phyloP scores from a whole-genome alignment of 2,797 vertebrate genomes.

The Hypotaenidia philippensis region DNA sequence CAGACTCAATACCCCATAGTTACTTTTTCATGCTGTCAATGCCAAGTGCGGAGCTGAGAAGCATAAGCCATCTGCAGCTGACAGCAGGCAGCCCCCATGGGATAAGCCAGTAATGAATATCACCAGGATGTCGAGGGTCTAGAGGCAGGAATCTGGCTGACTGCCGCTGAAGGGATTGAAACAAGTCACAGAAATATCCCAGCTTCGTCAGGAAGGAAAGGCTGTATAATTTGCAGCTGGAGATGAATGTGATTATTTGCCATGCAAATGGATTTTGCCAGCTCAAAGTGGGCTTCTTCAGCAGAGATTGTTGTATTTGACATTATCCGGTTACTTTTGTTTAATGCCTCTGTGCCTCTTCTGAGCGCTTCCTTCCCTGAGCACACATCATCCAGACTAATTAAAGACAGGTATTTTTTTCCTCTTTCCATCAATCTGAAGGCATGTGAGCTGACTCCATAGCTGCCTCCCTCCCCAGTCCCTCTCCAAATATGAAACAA shows the following conservation, averaged over 20 bases:
- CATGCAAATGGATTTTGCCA: slow-evolving; percentile 46
- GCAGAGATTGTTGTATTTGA: slow-evolving; percentile 64
- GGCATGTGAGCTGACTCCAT: slow-evolving; percentile 13
- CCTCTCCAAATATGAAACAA: slow-evolving; percentile 44
- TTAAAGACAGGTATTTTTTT: slow-evolving; percentile 53
- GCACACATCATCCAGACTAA: slow-evolving; percentile 55
- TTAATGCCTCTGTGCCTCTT: slow-evolving; percentile 26
- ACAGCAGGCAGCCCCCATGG: background rate
- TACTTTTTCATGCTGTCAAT: background rate
- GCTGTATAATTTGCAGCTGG: slow-evolving; percentile 70
- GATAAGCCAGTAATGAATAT: background rate
- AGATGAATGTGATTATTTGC: slow-evolving; percentile 67
- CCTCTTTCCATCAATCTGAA: slow-evolving; percentile 47
- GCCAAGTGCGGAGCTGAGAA: background rate
- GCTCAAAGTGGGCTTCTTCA: slow-evolving; percentile 70
- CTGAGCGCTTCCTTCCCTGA: slow-evolving; percentile 56
- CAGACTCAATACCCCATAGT: background rate
- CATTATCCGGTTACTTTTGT: slow-evolving; percentile 58
- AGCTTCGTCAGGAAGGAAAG: slow-evolving; percentile 57
- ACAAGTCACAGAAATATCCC: slow-evolving; percentile 56
- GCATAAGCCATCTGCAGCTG: slow-evolving; percentile 16
- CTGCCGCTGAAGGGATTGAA: slow-evolving; percentile 51
- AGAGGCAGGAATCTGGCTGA: background rate
- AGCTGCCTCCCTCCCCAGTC: background rate
- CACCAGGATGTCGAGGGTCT: background rate